phyloP scores from a whole-genome alignment of 2,797 vertebrate genomes.

The Paedocypris micromegethes region DNA sequence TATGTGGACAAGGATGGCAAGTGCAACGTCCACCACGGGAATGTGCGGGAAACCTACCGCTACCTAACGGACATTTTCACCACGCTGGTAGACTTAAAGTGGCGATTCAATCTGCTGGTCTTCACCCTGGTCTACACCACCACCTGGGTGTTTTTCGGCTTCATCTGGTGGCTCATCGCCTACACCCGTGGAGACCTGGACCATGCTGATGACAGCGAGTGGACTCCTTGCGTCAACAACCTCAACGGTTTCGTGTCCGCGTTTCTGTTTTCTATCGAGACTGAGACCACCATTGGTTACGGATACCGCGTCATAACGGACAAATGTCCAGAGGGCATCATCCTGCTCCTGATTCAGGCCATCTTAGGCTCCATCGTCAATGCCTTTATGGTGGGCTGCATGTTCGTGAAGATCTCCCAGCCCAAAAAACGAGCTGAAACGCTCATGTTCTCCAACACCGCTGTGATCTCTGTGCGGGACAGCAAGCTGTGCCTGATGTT shows the following conservation, averaged over 20 bases:
- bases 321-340: constrained; percentile 55
- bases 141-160: constrained; percentile 57
- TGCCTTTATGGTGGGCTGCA: constrained; percentile 59
- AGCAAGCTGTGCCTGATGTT: constrained; percentile 57
- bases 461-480: constrained; percentile 54
- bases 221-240: constrained; percentile 57
- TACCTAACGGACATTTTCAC: constrained; percentile 58
- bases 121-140: constrained; percentile 57
- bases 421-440: constrained; percentile 57
- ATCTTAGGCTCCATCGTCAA: constrained; percentile 59
- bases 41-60: constrained; percentile 54
- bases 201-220: constrained; percentile 48
- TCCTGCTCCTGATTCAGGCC: constrained; percentile 55
- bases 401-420: constrained; percentile 59
- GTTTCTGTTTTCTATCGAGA: constrained; percentile 59
- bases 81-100: constrained; percentile 56
- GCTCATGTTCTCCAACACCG: constrained; percentile 57
- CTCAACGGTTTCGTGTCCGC: constrained; percentile 56
- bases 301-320: constrained; percentile 59
- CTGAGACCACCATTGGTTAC: constrained; percentile 58
- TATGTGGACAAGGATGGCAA: constrained; percentile 58
- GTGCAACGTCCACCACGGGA: constrained; percentile 57
- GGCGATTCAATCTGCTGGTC: constrained; percentile 56
- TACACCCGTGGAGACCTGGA: constrained; percentile 54
- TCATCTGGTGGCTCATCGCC: constrained; percentile 58